Conservation (phyloP, 2,113 vertebrate species). For the Carlito syrichta region DNA sequence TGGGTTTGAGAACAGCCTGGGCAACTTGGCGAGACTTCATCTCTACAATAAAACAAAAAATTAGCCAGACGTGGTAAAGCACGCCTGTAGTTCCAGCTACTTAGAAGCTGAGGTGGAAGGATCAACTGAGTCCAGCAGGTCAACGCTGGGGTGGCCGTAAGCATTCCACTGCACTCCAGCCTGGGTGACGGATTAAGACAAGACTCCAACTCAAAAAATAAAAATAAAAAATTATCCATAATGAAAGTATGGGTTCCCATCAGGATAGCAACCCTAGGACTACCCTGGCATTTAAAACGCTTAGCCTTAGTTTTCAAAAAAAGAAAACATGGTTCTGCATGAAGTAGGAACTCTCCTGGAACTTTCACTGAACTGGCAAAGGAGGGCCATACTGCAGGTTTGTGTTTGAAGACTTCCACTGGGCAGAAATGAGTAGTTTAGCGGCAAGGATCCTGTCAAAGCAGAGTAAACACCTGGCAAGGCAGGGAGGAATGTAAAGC, state of each 20-base stretch:
- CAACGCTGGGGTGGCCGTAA: no score
- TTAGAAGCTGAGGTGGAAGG: not conserved
- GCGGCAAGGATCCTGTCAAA: not conserved
- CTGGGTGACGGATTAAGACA: no score
- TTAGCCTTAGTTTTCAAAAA: not conserved
- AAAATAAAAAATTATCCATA: not conserved
- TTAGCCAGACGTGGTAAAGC: no score
- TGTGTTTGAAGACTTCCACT: not conserved
- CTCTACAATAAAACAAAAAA: no score
- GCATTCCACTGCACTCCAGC: no score
- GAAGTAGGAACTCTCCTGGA: not conserved
- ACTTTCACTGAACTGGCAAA: not conserved
- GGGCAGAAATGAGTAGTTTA: not conserved
- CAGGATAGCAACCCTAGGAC: not conserved
- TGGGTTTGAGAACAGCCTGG: no score
- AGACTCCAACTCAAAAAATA: no score
- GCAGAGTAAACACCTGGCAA: not conserved
- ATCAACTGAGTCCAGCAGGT: no score
- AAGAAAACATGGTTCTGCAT: not conserved
- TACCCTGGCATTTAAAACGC: not conserved
- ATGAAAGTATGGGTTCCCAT: not conserved
- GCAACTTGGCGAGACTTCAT: no score
- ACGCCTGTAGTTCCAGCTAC: not conserved
- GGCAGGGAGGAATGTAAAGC: not conserved
- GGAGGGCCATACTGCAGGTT: not conserved